Evolutionary conservation across 2,888 invertebrate species (phyloP).

Genomic region (Andricus quercusramuli): DNA sequence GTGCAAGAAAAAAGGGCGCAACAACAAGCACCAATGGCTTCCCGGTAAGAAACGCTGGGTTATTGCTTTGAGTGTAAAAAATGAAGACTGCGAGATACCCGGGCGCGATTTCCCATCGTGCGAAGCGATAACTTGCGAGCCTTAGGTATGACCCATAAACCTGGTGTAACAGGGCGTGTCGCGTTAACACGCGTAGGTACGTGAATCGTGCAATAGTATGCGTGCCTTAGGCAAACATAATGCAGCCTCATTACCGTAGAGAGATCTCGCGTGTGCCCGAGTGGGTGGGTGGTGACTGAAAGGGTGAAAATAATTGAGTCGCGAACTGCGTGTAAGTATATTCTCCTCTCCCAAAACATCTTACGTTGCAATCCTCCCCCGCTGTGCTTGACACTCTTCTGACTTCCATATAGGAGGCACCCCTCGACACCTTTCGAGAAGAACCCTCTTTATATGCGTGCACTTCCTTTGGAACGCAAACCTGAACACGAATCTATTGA

Average conservation of each 20-base stretch:
- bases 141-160: slow-evolving; percentile 36
- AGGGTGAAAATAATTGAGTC: slow-evolving; percentile 40
- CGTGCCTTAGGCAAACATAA: slow-evolving; percentile 32
- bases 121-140: slow-evolving; percentile 31
- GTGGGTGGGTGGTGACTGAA: slow-evolving; percentile 27
- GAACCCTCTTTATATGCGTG: slow-evolving; percentile 32
- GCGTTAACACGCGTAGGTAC: slow-evolving; percentile 36
- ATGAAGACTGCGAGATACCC: slow-evolving; percentile 36
- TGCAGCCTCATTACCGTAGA: slow-evolving; percentile 31
- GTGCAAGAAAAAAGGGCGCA: slow-evolving; percentile 27
- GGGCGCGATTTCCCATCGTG: slow-evolving; percentile 40
- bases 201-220: slow-evolving; percentile 4
- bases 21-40: slow-evolving; percentile 22
- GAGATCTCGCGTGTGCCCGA: slow-evolving; percentile 8
- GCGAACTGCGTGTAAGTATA: slow-evolving; percentile 23
- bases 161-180: slow-evolving; percentile 34
- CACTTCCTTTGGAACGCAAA: slow-evolving; percentile 33
- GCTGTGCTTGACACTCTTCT: slow-evolving; percentile 34
- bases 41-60: slow-evolving; percentile 27
- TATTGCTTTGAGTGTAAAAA: slow-evolving; percentile 30
- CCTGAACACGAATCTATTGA: slow-evolving; percentile 17
- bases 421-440: slow-evolving; percentile 41
- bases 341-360: slow-evolving; percentile 35
- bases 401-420: not conserved
- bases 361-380: slow-evolving; percentile 30